These are phyloP conservation scores for Tretioscincus oriximinensis DNA, from an alignment of 2,113 vertebrate species.

Conservation along the genomic window DNA sequence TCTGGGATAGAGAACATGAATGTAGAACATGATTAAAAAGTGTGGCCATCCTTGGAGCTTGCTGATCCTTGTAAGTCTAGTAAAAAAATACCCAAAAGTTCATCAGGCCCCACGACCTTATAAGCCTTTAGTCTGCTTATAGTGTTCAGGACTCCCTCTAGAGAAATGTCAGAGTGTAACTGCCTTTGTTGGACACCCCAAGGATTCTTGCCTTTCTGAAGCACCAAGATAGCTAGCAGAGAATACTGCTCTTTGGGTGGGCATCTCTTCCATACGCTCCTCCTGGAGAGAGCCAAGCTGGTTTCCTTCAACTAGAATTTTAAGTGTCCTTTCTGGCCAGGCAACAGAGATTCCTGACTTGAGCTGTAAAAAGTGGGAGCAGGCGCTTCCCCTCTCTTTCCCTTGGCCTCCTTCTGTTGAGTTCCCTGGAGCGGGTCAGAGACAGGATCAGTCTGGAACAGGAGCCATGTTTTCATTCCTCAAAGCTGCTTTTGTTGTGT, in stretches of 20 bases:
- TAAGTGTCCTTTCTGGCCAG: conserved; percentile 56
- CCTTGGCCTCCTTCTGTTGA: background rate
- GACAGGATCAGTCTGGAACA: conserved; percentile 47
- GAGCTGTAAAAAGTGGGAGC: conserved; percentile 48
- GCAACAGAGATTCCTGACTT: conserved; percentile 48
- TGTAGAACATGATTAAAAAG: too few species aligned
- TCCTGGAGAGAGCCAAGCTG: conserved; percentile 40
- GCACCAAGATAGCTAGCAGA: conserved; percentile 11
- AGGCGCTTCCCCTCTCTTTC: conserved; percentile 24
- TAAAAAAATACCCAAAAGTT: too few species aligned
- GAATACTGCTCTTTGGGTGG: fast-evolving
- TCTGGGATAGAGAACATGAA: too few species aligned
- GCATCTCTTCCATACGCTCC: conserved; percentile 49
- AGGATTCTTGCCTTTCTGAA: background rate
- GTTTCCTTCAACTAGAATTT: conserved; percentile 59
- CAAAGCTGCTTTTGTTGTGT: conserved; percentile 68
- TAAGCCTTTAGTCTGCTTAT: too few species aligned
- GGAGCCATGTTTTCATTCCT: conserved; percentile 56
- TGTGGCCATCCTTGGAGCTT: too few species aligned
- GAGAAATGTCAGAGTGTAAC: too few species aligned
- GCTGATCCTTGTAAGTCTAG: too few species aligned
- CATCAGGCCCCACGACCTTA: too few species aligned
- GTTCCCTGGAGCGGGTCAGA: conserved; percentile 56
- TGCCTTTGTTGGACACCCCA: too few species aligned
- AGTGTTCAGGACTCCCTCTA: too few species aligned